phyloP scores from a whole-genome alignment of 2,113 vertebrate species.

The Passer domesticus region DNA sequence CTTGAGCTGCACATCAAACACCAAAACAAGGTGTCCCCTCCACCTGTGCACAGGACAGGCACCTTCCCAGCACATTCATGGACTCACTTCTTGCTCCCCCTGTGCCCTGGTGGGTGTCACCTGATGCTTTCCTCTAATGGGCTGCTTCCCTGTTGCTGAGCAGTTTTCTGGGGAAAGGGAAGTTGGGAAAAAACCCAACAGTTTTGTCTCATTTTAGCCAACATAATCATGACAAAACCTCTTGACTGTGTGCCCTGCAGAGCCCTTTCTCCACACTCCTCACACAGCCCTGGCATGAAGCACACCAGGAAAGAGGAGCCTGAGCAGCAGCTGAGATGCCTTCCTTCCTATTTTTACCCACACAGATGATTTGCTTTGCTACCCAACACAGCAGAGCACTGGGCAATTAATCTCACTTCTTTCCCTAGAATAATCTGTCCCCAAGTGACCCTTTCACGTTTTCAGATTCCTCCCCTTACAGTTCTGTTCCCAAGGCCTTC shows the following conservation, averaged over 20 bases:
- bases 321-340: background rate
- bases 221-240: background rate
- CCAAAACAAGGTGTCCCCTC: background rate
- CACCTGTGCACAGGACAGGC: too few species aligned
- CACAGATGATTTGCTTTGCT: background rate
- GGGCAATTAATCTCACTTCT: constrained; percentile 8
- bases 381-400: background rate
- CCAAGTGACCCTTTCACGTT: background rate
- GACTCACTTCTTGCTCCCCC: background rate
- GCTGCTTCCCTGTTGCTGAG: background rate
- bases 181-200: background rate
- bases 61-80: accelerated
- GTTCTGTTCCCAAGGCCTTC: background rate
- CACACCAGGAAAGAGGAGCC: background rate
- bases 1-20: accelerated
- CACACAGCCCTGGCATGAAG: background rate
- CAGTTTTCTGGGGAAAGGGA: background rate
- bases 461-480: background rate
- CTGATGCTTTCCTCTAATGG: background rate
- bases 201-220: background rate
- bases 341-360: constrained; percentile 36
- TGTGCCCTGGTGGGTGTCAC: background rate
- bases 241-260: background rate
- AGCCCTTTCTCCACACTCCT: background rate
- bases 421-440: constrained; percentile 14